A percentile compares a stretch with the other conserved stretches of the same genome.
Evolutionary conservation across 2,113 vertebrate genomes (phyloP).

Genomic region (Carollia perspicillata): DNA sequence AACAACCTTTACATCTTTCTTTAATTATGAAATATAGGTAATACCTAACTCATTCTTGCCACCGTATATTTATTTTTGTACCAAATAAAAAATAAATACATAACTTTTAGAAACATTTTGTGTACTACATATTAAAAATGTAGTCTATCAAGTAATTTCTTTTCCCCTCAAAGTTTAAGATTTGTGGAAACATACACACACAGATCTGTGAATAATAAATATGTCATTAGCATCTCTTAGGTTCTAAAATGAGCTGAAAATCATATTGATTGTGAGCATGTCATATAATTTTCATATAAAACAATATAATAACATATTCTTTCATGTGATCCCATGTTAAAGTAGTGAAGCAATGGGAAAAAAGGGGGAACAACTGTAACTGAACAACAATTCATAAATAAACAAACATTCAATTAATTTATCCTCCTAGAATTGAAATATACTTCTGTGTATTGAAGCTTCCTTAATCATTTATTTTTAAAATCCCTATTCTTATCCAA

Average conservation of each 20-base stretch:
- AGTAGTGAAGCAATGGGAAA: background rate
- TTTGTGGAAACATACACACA: background rate
- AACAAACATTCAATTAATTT: background rate
- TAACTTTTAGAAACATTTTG: background rate
- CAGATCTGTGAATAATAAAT: conserved; percentile 8
- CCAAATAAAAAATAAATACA: background rate
- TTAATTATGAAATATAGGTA: background rate
- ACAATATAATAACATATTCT: background rate
- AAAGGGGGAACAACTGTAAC: too few relatives aligned
- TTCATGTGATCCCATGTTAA: background rate
- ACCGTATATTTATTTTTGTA: background rate
- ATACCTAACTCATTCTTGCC: background rate
- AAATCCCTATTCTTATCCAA: background rate
- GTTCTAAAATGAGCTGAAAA: background rate
- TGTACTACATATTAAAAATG: background rate
- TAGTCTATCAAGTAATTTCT: background rate
- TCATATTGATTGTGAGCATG: background rate
- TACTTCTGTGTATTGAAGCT: background rate
- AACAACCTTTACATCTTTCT: background rate
- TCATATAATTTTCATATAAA: background rate
- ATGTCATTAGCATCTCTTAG: background rate
- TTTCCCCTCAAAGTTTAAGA: background rate
- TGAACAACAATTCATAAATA: background rate
- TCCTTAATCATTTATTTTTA: background rate
- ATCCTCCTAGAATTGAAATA: background rate